Percentiles rank a stretch among this genome's conserved stretches.
phyloP scores from a whole-genome alignment of 2,113 vertebrate species.

The Nothocercus julius region DNA sequence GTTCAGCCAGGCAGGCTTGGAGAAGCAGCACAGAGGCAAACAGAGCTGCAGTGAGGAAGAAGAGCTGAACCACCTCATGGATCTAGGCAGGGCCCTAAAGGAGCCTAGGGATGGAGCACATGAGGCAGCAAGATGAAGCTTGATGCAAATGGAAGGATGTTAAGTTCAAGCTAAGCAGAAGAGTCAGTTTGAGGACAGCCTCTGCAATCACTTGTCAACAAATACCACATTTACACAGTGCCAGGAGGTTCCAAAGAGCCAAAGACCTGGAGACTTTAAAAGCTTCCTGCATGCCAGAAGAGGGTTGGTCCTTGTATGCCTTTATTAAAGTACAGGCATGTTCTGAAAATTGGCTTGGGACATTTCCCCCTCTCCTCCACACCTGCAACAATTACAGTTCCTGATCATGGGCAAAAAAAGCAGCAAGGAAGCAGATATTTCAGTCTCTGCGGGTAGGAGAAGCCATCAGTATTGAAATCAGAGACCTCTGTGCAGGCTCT shows the following conservation, averaged over 20 bases:
- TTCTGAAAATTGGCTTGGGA: background rate
- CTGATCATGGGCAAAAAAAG: background rate
- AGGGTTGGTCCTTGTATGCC: background rate
- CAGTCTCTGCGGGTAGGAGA: background rate
- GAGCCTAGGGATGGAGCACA: background rate
- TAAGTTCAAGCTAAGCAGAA: background rate
- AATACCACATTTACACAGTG: background rate
- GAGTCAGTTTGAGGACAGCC: background rate
- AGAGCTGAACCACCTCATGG: background rate
- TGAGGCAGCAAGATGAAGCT: background rate
- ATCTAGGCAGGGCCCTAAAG: background rate
- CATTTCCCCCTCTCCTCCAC: background rate
- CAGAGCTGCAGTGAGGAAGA: background rate
- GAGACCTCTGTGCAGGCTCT: background rate
- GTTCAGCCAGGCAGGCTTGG: background rate
- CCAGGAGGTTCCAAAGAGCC: background rate
- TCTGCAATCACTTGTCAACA: background rate
- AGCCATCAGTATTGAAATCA: background rate
- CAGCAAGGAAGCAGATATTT: background rate
- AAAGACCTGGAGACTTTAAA: background rate
- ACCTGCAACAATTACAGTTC: background rate
- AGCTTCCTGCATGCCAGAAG: background rate
- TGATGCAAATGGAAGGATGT: background rate
- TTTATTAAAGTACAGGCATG: background rate
- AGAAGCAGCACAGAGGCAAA: background rate